Evolutionary conservation across 53 echinoderm and acorn worm genomes (phyloP).

Genomic region (Mesocentrotus franciscanus): DNA sequence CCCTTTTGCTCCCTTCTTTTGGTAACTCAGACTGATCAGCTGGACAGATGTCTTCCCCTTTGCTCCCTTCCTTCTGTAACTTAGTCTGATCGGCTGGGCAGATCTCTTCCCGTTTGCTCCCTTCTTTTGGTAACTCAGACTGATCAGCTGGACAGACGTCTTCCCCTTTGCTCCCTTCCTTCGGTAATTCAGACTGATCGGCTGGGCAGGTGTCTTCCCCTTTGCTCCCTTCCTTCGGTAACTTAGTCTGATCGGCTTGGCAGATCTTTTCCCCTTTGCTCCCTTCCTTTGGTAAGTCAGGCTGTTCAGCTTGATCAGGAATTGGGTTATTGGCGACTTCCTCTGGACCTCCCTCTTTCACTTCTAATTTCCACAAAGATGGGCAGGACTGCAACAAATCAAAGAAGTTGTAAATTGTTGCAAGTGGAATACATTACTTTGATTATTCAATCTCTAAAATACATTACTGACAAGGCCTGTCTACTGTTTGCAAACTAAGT

Average conservation of each 20-base stretch:
- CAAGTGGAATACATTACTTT: background rate
- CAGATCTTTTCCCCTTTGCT: constrained; percentile 59
- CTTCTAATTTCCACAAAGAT: constrained; percentile 46
- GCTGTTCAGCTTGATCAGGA: background rate
- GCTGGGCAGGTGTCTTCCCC: constrained; percentile 68
- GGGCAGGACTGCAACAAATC: constrained; percentile 47
- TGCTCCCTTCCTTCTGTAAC: background rate
- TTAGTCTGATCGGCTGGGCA: constrained; percentile 65
- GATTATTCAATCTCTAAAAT: background rate
- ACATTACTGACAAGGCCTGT: background rate
- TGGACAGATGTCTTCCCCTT: constrained; percentile 63
- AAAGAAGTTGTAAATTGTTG: background rate
- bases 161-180: background rate
- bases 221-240: background rate
- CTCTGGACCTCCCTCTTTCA: background rate
- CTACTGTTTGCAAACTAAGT: background rate
- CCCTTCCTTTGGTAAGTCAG: background rate
- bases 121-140: background rate
- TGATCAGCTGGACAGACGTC: constrained; percentile 68
- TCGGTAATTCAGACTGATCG: background rate
- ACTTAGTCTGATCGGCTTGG: constrained; percentile 29
- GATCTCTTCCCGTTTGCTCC: background rate
- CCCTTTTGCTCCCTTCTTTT: background rate
- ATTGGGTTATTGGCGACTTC: background rate
- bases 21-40: constrained; percentile 16